Evolutionary conservation across 2,797 vertebrate species (phyloP).

Genomic region (Corythornis leucogaster): DNA sequence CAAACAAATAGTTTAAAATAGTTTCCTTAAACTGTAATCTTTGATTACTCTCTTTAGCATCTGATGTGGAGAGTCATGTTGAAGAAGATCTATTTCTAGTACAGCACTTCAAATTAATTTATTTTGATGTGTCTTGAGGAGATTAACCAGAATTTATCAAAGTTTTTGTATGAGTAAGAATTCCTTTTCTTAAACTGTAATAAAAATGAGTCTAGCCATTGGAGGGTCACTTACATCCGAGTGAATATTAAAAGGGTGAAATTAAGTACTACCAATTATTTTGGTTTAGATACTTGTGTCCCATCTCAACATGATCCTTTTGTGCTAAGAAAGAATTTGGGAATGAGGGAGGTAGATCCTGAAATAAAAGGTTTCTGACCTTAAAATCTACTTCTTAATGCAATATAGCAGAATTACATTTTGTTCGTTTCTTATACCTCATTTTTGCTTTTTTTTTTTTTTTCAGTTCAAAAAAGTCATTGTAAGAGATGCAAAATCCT

Average conservation of each 20-base stretch:
- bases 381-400: neutral
- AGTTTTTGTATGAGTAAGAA: neutral
- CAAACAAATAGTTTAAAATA: constrained; percentile 1
- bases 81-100: neutral
- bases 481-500: neutral
- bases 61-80: neutral
- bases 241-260: neutral
- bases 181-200: neutral
- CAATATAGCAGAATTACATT: neutral
- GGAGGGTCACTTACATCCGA: neutral
- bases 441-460: neutral
- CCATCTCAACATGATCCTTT: neutral
- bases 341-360: neutral
- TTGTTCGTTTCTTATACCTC: neutral
- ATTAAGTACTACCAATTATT: neutral
- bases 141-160: neutral
- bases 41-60: neutral
- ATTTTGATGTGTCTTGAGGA: neutral
- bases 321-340: neutral
- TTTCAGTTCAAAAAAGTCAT: neutral
- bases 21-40: neutral
- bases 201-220: neutral
- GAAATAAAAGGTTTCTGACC: neutral
- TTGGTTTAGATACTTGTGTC: neutral
- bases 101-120: neutral